These are phyloP conservation scores for Anguilla rostrata DNA, from an alignment of 2,113 vertebrate species.

Conservation along the genomic window DNA sequence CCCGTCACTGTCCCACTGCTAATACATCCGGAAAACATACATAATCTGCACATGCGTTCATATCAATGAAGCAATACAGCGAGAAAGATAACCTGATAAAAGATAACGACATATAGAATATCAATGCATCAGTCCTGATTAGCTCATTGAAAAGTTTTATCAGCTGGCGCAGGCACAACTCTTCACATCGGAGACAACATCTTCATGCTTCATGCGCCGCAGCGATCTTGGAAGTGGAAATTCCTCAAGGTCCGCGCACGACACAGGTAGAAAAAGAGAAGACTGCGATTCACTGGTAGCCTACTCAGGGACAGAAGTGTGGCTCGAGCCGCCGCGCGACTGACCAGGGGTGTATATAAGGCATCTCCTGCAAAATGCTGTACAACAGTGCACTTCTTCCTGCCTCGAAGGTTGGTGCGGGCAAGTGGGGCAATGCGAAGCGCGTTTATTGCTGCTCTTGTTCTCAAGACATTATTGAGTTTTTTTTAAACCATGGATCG, in stretches of 20 bases:
- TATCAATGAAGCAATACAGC: too few species aligned
- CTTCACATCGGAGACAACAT: background rate
- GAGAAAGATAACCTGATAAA: too few species aligned
- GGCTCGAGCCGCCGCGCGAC: conserved; percentile 32
- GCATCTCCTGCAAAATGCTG: conserved; percentile 20
- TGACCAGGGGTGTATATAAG: conserved; percentile 39
- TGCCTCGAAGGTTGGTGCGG: background rate
- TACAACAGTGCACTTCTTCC: background rate
- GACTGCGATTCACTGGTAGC: conserved; percentile 18
- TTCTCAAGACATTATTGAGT: background rate
- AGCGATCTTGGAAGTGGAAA: background rate
- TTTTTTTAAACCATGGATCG: background rate
- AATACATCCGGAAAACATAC: too few species aligned
- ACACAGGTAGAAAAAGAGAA: conserved; percentile 20
- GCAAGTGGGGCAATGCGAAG: background rate
- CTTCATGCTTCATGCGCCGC: background rate
- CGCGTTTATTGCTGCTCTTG: background rate
- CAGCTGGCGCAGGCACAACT: background rate
- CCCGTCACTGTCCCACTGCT: background rate
- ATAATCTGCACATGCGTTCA: too few species aligned
- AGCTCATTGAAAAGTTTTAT: background rate
- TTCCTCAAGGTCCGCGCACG: background rate
- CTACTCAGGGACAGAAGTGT: conserved; percentile 37
- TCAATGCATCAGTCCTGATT: background rate
- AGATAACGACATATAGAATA: background rate